Base-by-base conservation (phyloP, 2,113 vertebrate genomes). In the Anguilla japonica region DNA sequence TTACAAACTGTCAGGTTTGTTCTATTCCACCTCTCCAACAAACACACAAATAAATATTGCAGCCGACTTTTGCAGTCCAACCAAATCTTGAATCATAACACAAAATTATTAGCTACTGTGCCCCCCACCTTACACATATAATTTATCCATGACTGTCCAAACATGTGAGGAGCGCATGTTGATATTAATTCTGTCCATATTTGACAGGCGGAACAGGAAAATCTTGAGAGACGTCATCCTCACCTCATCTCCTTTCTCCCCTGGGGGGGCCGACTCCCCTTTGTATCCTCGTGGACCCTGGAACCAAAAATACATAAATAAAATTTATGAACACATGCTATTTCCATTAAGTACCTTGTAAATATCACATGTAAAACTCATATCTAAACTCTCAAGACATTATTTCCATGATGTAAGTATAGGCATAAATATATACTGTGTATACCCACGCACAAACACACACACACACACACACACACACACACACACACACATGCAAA, bases 191-290 rank as follows among this genome's bases (percentile, higher is more conserved):
- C 2, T 60, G 14, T 18, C 14, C 18, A 60, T 60, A 18, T 60
- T 60, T 60, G 57, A 20, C 57, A 60, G 13, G 15, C 57, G 15
- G 57, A 60, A 60, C 9, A 83, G 34, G 40, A 81, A 13, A 80
- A 39, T 39, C 53, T 56, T 13, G 53, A 13, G 53, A 16, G 26
- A 63, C 16, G 11, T 7, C 22, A 56, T 39, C 1, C 93, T 95
- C 83, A 97, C 97, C 95, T 95, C 92, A 7, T 97, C 96, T 84
- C 97, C 96, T 89, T 93, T 95, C 85, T 97, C 96, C 0, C 96
- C 97, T 41, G 83, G 29, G 83, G 89, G 89, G n/a, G 94, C 94
- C 0, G 60, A 85, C 18, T 97, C 96, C 0, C 96, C 97, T 87
- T 93, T 95, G 91, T 96, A 96, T 34, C 97, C 97, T 86, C 92